Conservation (phyloP, 1,140 invertebrate genomes). For the Drosophila mauritiana region DNA sequence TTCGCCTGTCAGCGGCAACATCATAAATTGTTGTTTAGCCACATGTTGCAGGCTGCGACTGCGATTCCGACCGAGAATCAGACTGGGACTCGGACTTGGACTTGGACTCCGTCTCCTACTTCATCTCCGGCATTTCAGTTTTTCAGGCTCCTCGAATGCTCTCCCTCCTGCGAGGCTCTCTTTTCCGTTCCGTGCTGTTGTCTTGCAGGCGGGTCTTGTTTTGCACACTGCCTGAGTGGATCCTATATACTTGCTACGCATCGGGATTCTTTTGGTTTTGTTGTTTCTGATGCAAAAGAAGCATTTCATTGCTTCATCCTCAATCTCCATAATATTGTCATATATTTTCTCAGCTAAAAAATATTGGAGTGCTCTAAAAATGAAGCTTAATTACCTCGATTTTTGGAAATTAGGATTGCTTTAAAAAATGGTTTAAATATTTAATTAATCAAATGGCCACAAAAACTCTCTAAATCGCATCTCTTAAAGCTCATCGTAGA, state of each 20-base stretch:
- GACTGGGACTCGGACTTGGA: slow-evolving; percentile 12
- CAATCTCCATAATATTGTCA: neutral
- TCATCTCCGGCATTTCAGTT: slow-evolving; percentile 7
- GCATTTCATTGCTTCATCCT: neutral
- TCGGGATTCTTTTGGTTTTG: no score
- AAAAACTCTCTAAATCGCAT: neutral
- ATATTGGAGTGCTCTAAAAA: no score
- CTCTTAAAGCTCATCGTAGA: neutral
- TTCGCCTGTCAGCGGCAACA: slow-evolving; percentile 82
- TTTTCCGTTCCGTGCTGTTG: slow-evolving; percentile 3
- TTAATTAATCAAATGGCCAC: neutral
- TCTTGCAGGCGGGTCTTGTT: slow-evolving; percentile 16
- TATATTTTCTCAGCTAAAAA: neutral
- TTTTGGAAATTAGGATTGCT: no score
- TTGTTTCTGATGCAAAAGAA: neutral
- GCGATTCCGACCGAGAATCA: slow-evolving; percentile 22
- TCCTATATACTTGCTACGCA: neutral
- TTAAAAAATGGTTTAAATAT: no score
- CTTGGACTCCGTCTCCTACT: neutral
- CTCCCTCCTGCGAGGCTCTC: slow-evolving; percentile 16
- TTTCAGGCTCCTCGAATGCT: slow-evolving; percentile 8
- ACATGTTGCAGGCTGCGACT: slow-evolving; percentile 68
- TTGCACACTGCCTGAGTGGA: slow-evolving; percentile 2
- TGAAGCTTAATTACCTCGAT: no score
- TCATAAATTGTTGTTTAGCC: slow-evolving; percentile 83